phyloP scores from a whole-genome alignment of 2,113 vertebrate species.

The Hippocampus zosterae region DNA sequence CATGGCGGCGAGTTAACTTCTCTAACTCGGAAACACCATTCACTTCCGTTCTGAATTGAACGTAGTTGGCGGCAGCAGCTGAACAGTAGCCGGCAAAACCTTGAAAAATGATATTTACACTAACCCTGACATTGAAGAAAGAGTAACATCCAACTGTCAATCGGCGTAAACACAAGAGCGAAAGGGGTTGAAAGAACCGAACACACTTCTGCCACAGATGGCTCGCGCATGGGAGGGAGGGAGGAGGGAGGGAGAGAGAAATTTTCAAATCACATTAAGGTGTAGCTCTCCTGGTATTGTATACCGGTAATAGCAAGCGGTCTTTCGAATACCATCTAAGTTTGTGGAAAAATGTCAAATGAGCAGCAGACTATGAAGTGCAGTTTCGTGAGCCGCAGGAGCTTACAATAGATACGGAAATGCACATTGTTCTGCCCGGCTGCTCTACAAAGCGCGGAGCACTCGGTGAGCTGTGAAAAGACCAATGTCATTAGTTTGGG shows the following conservation, averaged over 20 bases:
- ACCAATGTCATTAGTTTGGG: constrained; percentile 40
- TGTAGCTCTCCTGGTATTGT: neutral
- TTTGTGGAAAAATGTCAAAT: constrained; percentile 32
- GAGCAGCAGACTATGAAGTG: constrained; percentile 26
- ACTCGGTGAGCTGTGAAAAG: constrained; percentile 50
- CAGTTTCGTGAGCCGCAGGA: constrained; percentile 22
- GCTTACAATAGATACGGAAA: constrained; percentile 61
- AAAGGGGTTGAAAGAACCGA: too few relatives aligned
- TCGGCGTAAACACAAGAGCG: too few relatives aligned
- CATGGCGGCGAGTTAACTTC: too few relatives aligned
- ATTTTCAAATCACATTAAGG: neutral
- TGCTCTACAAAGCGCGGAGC: constrained; percentile 49
- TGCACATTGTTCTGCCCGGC: constrained; percentile 48
- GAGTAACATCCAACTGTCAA: too few relatives aligned
- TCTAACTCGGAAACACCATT: too few relatives aligned
- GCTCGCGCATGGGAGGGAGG: too few relatives aligned
- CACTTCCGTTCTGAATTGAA: too few relatives aligned
- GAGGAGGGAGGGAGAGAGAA: neutral
- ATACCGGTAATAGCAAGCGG: neutral
- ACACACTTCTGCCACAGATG: too few relatives aligned
- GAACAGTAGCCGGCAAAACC: too few relatives aligned
- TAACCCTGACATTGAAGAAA: too few relatives aligned
- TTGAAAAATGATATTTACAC: too few relatives aligned
- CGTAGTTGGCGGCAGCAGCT: too few relatives aligned
- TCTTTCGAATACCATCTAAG: neutral